Conservation (phyloP, 2,888 invertebrate species). For the Conus canariensis region DNA sequence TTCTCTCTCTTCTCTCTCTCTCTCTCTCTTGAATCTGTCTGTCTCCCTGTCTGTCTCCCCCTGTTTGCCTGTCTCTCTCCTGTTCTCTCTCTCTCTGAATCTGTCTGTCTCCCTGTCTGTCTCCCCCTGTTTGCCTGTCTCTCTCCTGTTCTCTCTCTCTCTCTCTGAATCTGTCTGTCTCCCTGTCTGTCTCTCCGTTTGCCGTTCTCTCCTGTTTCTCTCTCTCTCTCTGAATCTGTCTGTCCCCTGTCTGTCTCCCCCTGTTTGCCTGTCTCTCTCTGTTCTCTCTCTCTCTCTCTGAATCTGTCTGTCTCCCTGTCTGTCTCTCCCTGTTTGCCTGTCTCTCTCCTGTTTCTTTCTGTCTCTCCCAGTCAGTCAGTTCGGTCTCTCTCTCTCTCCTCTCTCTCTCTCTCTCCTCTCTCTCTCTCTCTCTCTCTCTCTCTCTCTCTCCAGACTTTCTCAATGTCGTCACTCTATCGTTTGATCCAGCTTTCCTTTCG, state of each 20-base stretch:
- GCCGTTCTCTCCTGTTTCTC: no score
- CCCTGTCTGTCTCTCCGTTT: no score
- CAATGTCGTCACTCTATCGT: not conserved
- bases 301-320: no score
- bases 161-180: no score
- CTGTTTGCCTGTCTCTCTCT: not conserved
- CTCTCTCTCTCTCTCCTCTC: no score
- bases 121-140: not conserved
- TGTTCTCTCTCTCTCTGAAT: slow-evolving; percentile 16
- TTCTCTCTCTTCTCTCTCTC: no score
- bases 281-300: not conserved
- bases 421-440: no score
- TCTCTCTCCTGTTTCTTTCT: not conserved
- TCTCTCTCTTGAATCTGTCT: no score
- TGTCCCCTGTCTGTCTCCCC: not conserved
- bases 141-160: not conserved
- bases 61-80: not conserved
- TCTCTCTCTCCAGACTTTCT: no score
- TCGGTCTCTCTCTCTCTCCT: not conserved
- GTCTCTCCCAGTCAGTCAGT: not conserved
- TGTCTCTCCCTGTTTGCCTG: not conserved
- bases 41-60: not conserved
- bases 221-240: no score
- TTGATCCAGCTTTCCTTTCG: not conserved
- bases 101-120: not conserved